phyloP scores from a whole-genome alignment of 2,113 vertebrate species.

The Rhea pennata region DNA sequence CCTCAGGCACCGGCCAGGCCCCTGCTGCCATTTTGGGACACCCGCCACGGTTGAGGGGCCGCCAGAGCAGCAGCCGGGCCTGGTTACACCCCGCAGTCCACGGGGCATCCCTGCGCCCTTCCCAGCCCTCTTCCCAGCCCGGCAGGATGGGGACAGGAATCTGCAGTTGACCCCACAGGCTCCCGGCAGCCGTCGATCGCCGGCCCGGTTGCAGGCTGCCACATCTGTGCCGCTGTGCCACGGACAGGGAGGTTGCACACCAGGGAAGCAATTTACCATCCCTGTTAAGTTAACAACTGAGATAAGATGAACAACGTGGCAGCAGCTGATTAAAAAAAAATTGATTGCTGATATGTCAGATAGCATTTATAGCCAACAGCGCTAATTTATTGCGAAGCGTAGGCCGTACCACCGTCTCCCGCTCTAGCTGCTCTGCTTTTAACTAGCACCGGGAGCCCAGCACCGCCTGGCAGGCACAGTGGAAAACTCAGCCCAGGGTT shows the following conservation, averaged over 20 bases:
- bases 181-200: fast-evolving
- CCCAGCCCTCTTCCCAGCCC: too few species aligned
- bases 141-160: too few species aligned
- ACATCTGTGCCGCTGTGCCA: not conserved
- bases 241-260: not conserved
- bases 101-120: too few species aligned
- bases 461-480: fast-evolving
- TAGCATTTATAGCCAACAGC: fast-evolving
- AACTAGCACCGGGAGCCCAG: not conserved
- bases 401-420: not conserved
- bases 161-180: not conserved
- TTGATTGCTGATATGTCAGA: fast-evolving
- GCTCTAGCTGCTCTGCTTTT: fast-evolving
- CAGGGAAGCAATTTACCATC: not conserved
- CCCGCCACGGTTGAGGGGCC: too few species aligned
- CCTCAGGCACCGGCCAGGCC: too few species aligned
- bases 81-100: too few species aligned
- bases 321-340: not conserved
- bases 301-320: slow-evolving; percentile 24
- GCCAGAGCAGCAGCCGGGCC: too few species aligned
- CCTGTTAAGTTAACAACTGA: not conserved
- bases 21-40: too few species aligned
- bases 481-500: not conserved
- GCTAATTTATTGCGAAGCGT: fast-evolving
- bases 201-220: fast-evolving